Evolutionary conservation across 2,888 invertebrate species (phyloP).

Genomic region (Tuberolachnus salignus): DNA sequence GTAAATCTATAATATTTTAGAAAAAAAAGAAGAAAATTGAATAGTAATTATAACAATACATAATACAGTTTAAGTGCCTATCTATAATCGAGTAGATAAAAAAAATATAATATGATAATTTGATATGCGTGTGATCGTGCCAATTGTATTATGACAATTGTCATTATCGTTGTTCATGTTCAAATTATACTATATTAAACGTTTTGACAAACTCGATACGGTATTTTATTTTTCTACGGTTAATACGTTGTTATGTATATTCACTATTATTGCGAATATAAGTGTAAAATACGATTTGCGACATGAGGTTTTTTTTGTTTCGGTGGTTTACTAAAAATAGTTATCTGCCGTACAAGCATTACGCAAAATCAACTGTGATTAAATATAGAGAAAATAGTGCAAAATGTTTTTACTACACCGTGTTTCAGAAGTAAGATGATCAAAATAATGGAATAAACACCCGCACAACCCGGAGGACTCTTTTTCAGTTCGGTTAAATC

Average conservation of each 20-base stretch:
- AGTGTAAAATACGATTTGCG: conserved; percentile 24
- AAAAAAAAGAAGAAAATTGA: conserved; percentile 50
- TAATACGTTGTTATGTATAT: conserved; percentile 20
- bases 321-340: conserved; percentile 39
- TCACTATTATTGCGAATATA: conserved; percentile 23
- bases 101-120: conserved; percentile 17
- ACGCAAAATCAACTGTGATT: neutral
- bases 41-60: conserved; percentile 4
- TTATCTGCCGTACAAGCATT: conserved; percentile 49
- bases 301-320: conserved; percentile 6
- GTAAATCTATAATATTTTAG: conserved; percentile 23
- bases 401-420: neutral
- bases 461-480: too few relatives aligned
- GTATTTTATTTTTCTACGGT: conserved; percentile 23
- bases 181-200: neutral
- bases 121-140: conserved; percentile 41
- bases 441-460: too few relatives aligned
- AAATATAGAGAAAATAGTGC: neutral
- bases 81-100: conserved; percentile 41
- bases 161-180: conserved; percentile 36
- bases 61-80: too few relatives aligned
- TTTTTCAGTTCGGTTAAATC: too few relatives aligned
- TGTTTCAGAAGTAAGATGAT: conserved; percentile 27
- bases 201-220: conserved; percentile 35
- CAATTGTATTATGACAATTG: neutral